Base-by-base conservation (phyloP, 2,113 vertebrate species). In the Turdus rufiventris region DNA sequence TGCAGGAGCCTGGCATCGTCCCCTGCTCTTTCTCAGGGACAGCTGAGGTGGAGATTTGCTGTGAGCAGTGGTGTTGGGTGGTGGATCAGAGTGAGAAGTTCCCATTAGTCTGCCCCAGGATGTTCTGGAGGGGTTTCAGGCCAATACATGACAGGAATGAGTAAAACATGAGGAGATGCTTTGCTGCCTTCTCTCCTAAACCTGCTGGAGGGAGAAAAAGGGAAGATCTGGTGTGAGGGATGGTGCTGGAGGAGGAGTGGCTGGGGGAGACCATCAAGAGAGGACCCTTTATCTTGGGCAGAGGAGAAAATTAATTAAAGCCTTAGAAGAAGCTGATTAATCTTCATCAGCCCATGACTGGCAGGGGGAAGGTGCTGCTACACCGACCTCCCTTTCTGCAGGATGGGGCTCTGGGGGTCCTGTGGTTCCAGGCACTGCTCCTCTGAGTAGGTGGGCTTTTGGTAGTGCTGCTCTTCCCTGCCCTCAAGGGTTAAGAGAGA, bases 61-160 rank as follows among this genome's bases (percentile, higher is more conserved):
- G 67, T 36, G 14, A 60, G 73, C 4, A 3, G 47, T 2, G 31
- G 9, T 11, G 9, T 8, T 33, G 63, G 85, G 29, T 58, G 5
- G 0, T 1, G 13, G 60, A 6, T 19, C 47, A 42, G 72, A 42
- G 54, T 1, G 8, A 18, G 21, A 54, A 58, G 34, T 4, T 66
- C 43, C 34, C 18, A 0, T 3, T 4, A 5, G 38, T 34, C 29
- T 68, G 81, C 9, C 58, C 62, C 81, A 42, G 42, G 7, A 3
- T 1, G 0, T 28, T 21, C 33, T 1, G 19, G 71, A 26, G 19
- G 12, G 14, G 8, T 45, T 76, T 83, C 8, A 23, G 74, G 85
- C 26, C 18, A 12, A 4, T 26, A 1, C 0, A 0, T n/a, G 16
- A 48, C 68, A 50, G 47, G 19, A 89, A n/a, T 2, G 23, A 70